Conservation (phyloP, 2,113 vertebrate genomes). For the Passer montanus region DNA sequence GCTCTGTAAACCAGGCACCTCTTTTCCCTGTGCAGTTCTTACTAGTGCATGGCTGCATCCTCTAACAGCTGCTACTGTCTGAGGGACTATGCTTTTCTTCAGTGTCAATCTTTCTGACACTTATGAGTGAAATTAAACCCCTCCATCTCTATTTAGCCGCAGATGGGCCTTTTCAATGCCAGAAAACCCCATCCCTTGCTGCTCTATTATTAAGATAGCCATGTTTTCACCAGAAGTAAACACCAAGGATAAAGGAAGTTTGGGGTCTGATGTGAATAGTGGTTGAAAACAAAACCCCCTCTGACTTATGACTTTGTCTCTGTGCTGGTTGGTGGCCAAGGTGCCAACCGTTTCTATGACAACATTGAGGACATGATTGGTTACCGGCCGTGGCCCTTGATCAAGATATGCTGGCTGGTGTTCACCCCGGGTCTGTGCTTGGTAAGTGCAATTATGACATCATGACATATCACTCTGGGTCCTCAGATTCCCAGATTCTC, state of each 20-base stretch:
- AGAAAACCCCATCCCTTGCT: not conserved
- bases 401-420: slow-evolving; percentile 90
- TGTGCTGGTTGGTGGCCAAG: slow-evolving; percentile 56
- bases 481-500: not conserved
- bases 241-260: not conserved
- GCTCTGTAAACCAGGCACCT: not conserved
- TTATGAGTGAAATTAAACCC: not conserved
- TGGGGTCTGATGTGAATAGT: not conserved
- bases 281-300: not conserved
- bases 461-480: not conserved
- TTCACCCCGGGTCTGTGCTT: slow-evolving; percentile 88
- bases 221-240: not conserved
- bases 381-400: slow-evolving; percentile 82
- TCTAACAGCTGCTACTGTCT: not conserved
- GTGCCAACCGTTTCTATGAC: slow-evolving; percentile 88
- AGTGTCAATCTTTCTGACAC: not conserved
- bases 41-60: not conserved
- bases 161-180: not conserved
- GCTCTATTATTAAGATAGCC: not conserved
- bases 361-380: slow-evolving; percentile 96
- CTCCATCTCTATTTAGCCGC: not conserved
- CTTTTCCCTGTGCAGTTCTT: not conserved
- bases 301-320: not conserved
- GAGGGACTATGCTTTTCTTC: not conserved
- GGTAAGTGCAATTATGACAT: slow-evolving; percentile 70